Percentiles rank a stretch among this genome's conserved stretches.
These are phyloP conservation scores for Euura lappo DNA, from an alignment of 1,140 invertebrate genomes.

Conservation along the genomic window DNA sequence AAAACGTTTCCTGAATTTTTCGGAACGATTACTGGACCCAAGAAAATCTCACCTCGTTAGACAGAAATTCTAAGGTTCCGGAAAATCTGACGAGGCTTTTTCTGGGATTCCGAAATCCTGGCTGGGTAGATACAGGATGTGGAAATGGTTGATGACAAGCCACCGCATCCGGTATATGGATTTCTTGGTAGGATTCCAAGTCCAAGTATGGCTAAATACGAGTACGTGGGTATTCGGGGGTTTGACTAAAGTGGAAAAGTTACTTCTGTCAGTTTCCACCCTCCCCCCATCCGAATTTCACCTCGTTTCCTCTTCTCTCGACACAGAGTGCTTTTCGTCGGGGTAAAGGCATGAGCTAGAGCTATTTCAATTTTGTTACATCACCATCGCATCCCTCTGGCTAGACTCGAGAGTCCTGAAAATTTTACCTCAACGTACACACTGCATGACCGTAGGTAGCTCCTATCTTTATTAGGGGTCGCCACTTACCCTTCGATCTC, in stretches of 20 bases:
- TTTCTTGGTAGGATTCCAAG: slow-evolving; percentile 32
- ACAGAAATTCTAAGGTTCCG: too few relatives aligned
- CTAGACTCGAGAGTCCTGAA: too few relatives aligned
- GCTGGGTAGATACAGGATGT: background rate
- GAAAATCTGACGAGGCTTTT: too few relatives aligned
- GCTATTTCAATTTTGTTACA: slow-evolving; percentile 45
- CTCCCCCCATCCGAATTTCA: too few relatives aligned
- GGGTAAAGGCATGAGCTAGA: slow-evolving; percentile 56
- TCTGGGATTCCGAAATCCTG: background rate
- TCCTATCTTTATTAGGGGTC: too few relatives aligned
- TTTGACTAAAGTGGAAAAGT: slow-evolving; percentile 26
- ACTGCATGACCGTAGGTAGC: too few relatives aligned
- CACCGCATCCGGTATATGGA: background rate
- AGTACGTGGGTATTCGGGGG: slow-evolving; percentile 40
- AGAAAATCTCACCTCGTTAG: too few relatives aligned
- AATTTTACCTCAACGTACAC: too few relatives aligned
- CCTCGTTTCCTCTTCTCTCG: slow-evolving; percentile 46
- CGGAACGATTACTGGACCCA: too few relatives aligned
- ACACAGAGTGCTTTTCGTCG: slow-evolving; percentile 60
- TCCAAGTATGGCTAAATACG: slow-evolving; percentile 46
- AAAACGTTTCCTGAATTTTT: too few relatives aligned
- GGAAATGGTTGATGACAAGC: background rate
- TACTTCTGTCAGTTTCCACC: slow-evolving; percentile 38
- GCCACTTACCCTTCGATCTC: too few relatives aligned
- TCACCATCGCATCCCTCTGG: too few relatives aligned